Evolutionary conservation across 2,797 vertebrate species (phyloP), one percentile per base, ranked within the genome.

Genomic region (Myotis myotis): DNA sequence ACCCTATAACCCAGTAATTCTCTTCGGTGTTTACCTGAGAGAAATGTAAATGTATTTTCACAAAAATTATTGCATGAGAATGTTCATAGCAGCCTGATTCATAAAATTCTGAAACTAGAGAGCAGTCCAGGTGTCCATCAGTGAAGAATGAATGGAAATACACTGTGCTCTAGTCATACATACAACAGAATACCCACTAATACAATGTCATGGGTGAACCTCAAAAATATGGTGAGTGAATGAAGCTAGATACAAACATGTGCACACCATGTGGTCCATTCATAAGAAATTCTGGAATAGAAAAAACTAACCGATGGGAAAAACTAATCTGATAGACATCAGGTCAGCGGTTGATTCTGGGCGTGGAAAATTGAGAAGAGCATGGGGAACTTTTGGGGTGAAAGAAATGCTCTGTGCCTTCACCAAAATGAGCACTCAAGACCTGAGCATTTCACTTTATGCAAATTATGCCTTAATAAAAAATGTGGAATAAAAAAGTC

Each of bases 41-140:
- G 64, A 81, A 90, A 66, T 47, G 19, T 90, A 78, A 94, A 76
- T 71, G 11, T 22, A 28, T 90, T 83, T 93, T 66, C 5, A 75
- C 49, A 74, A 53, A 79, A 71, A 47, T 66, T 33, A 47, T 75
- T 94, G 62, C 62, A 13, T 91, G 57, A 57, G 47, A 72, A 53
- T 72, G 75, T 49, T 92, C 41, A 16, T 5, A 33, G 47, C 19
- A 23, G 19, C 23, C 68, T 71, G 30, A 53, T 85, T 64, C 22
- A 74, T 74, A 71, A 76, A 89, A 78, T 66, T 57, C 20, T 44
- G 41, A 89, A 75, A 47, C 64, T 72, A 12, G 55, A 47, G 72
- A 60, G 55, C 10, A 64, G 51, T 22, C 47, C 11, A 16, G 8
- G 1, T 33, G 11, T 85, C 62, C 36, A 17, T 57, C 20, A 47